Base-by-base conservation (phyloP, 2,888 invertebrate species). In the Drosophila niveifrons region DNA sequence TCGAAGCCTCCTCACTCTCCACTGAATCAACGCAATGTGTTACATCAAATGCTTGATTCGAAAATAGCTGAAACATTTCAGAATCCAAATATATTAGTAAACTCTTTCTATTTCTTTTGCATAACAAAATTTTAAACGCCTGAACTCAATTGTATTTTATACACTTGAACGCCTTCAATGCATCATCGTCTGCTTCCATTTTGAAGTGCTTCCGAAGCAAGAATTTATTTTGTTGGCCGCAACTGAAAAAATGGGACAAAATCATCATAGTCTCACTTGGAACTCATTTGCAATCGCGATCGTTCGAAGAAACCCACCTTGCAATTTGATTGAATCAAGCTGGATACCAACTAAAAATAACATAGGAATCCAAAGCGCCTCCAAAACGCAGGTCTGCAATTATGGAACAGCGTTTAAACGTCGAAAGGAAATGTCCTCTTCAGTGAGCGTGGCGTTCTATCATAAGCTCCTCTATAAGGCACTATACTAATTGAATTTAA, bases 211-310 rank as follows among this genome's bases (percentile, higher is more conserved):
- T 52, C 59, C 56, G 61, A 55, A 59, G 36, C 57, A 74, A 64
- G 41, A 68, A 66, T 66, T 51, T 51, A 61, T 51, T 51, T 52
- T 66, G 63, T 65, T 62, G 70, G 77, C 68, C 66, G 73, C 66
- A 69, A 65, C 80, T 80, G 80, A 82, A 80, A 79, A 55, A 80
- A 74, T 73, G 77, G 71, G 71, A 79, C 78, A 80, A 82, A 58
- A 78, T 71, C 80, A 77, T 75, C 73, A 82, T 70, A 73, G 70
- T 68, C 77, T 77, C 80, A 71, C 65, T 70, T 77, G 55, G 47
- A 64, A 78, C 61, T 64, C 36, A 36, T 71, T 70, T 64, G 34
- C 67, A 55, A 17, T 47, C 52, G 61, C 17, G 66, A 61, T 64
- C 69, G 56, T 52, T 55, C 39, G 44, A 44, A 18, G 48, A 66